phyloP scores from a whole-genome alignment of 2,888 invertebrate species.

The Oscheius sp. region DNA sequence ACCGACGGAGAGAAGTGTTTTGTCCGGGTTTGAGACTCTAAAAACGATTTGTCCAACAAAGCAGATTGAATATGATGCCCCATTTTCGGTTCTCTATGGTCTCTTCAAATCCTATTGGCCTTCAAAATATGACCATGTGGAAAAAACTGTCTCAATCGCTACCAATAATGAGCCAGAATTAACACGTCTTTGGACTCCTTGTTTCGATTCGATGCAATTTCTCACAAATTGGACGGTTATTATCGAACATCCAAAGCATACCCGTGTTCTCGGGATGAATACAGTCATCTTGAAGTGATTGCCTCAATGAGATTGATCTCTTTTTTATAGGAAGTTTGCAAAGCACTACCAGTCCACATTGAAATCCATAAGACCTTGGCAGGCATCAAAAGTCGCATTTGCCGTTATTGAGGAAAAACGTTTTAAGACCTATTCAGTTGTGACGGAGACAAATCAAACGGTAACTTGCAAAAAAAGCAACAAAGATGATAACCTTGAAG shows the following conservation, averaged over 20 bases:
- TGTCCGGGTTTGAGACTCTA: constrained; percentile 5
- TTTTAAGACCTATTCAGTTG: constrained; percentile 8
- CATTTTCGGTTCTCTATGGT: constrained; percentile 5
- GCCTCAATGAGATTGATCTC: background rate
- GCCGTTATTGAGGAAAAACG: constrained; percentile 19
- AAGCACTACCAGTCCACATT: background rate
- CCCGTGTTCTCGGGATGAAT: constrained; percentile 7
- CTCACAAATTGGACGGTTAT: constrained; percentile 5
- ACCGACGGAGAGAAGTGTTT: constrained; percentile 3
- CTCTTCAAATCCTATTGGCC: constrained; percentile 23
- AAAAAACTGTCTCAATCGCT: background rate
- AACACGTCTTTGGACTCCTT: constrained; percentile 19
- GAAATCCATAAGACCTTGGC: background rate
- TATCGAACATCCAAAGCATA: constrained; percentile 13
- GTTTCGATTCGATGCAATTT: background rate
- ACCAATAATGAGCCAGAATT: constrained; percentile 13
- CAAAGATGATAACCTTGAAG: constrained; percentile 19
- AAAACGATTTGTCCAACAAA: too few species aligned
- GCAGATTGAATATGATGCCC: constrained; percentile 24
- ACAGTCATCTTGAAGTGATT: too few species aligned
- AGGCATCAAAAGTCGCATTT: constrained; percentile 9
- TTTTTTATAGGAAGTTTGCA: background rate
- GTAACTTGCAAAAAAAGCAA: constrained; percentile 1
- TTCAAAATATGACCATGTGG: background rate
- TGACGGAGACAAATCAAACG: constrained; percentile 11